phyloP scores from a whole-genome alignment of 37 sponge, comb jelly and placozoan genomes.

The Agelas oroides region DNA sequence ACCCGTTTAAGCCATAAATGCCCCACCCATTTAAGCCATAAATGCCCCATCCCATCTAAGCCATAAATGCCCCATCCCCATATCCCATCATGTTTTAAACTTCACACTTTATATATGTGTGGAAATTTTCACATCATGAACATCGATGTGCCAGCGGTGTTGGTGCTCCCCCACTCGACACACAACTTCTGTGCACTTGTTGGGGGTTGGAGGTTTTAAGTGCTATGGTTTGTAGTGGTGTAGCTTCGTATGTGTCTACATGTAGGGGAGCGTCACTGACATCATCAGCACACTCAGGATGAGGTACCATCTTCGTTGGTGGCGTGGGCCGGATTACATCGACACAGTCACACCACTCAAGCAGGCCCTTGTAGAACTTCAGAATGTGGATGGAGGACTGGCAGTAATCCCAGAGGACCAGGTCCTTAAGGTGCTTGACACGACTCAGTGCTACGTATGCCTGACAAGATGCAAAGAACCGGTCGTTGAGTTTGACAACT shows the following conservation, averaged over 20 bases:
- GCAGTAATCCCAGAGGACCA: background rate
- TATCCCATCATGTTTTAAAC: too few species aligned
- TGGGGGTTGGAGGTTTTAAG: too few species aligned
- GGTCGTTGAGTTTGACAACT: background rate
- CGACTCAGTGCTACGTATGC: conserved; percentile 21
- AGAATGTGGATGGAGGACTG: background rate
- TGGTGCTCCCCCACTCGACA: too few species aligned
- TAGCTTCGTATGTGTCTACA: background rate
- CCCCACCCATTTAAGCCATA: too few species aligned
- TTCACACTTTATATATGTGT: too few species aligned
- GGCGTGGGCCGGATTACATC: conserved; percentile 7
- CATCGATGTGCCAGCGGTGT: too few species aligned
- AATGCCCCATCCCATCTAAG: too few species aligned
- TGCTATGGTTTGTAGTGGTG: too few species aligned
- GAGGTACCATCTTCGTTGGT: background rate
- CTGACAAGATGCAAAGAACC: conserved; percentile 17
- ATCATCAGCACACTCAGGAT: background rate
- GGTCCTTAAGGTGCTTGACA: background rate
- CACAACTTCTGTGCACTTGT: too few species aligned
- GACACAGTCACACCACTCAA: conserved; percentile 12
- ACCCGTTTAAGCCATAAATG: too few species aligned
- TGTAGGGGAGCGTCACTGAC: background rate
- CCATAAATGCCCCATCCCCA: too few species aligned
- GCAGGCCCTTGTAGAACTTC: background rate
- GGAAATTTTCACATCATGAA: too few species aligned